Conservation (phyloP, 1,140 invertebrate genomes). For the Papilio machaon region DNA sequence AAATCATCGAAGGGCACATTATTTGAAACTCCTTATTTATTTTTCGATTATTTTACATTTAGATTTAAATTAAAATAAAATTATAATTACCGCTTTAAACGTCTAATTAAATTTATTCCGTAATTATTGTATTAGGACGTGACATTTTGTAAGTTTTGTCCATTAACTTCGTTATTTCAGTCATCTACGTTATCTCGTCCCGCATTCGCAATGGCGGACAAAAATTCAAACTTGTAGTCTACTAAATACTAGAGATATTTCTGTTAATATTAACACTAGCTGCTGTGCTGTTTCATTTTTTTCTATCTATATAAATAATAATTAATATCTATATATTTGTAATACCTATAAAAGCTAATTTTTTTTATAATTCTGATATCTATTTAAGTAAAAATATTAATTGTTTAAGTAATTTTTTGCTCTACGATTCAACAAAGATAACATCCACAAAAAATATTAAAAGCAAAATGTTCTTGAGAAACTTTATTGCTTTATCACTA, state of each 20-base stretch:
- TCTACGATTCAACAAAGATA: too few species aligned
- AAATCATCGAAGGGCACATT: too few species aligned
- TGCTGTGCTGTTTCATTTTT: background rate
- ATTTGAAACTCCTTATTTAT: background rate
- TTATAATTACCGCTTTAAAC: background rate
- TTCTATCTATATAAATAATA: too few species aligned
- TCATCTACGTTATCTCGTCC: background rate
- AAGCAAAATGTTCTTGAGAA: too few species aligned
- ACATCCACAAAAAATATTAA: too few species aligned
- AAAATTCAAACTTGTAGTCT: background rate
- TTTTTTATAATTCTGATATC: too few species aligned
- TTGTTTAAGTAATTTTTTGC: too few species aligned
- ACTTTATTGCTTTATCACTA: too few species aligned
- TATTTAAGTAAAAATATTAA: too few species aligned
- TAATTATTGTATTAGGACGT: background rate
- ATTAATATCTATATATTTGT: too few species aligned
- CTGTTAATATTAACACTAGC: background rate
- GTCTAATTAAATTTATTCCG: background rate
- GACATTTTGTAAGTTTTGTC: background rate
- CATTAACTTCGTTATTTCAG: slow-evolving; percentile 18
- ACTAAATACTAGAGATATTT: background rate
- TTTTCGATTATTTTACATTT: background rate
- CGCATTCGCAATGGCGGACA: background rate
- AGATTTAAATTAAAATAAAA: background rate
- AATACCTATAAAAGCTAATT: too few species aligned